These are phyloP conservation scores for Aulostomus chinensis DNA, from an alignment of 2,797 vertebrate genomes.

Conservation along the genomic window DNA sequence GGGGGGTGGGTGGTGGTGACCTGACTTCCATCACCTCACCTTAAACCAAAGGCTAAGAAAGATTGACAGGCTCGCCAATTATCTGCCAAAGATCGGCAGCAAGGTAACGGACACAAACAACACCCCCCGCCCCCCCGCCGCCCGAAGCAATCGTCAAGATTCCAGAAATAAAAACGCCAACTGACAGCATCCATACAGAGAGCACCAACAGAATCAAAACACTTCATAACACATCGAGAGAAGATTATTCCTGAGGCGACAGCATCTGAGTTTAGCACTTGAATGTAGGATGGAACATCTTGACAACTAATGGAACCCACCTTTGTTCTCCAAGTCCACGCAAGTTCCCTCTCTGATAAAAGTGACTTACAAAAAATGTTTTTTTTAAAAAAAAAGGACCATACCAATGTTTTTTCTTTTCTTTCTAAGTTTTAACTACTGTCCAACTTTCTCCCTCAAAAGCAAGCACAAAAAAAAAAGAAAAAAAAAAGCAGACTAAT, in stretches of 20 bases:
- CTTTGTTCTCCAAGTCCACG: too few relatives aligned
- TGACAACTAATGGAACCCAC: too few relatives aligned
- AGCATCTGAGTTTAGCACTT: constrained; percentile 80
- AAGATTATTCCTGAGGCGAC: constrained; percentile 78
- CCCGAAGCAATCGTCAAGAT: constrained; percentile 77
- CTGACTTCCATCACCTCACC: constrained; percentile 31
- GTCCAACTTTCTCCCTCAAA: too few relatives aligned
- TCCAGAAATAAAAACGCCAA: constrained; percentile 77
- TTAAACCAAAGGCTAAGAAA: constrained; percentile 46
- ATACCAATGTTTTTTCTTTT: too few relatives aligned
- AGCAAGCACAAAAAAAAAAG: too few relatives aligned
- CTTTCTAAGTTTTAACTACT: too few relatives aligned
- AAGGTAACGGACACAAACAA: constrained; percentile 58
- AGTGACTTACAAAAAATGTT: too few relatives aligned
- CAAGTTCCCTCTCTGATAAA: too few relatives aligned
- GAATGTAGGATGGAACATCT: too few relatives aligned
- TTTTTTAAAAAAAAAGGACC: too few relatives aligned
- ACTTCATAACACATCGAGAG: constrained; percentile 79
- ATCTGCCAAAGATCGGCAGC: constrained; percentile 49
- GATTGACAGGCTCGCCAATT: constrained; percentile 41
- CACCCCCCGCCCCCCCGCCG: constrained; percentile 69
- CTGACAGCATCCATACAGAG: constrained; percentile 77
- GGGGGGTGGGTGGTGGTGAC: neutral
- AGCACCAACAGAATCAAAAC: constrained; percentile 75
- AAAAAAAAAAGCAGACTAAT: too few relatives aligned